Evolutionary conservation across 2,797 vertebrate species (phyloP), one percentile per base, ranked within the genome.

Genomic region (Etheostoma perlongum): DNA sequence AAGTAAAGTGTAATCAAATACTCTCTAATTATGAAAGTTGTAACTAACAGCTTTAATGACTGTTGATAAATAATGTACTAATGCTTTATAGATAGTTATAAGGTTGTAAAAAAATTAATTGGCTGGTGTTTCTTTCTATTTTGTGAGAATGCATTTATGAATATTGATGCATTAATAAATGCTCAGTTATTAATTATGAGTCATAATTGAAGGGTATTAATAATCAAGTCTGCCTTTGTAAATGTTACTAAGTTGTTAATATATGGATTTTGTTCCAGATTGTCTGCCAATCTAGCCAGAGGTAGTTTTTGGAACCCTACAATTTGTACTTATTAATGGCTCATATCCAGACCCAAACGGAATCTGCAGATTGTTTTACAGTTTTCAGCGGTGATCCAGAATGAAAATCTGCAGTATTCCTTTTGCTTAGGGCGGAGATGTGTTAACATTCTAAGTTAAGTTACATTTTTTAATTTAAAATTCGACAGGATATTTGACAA

Each of bases 11-110:
- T 30, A 30, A 6, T 5, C 30, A 23, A 81, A 48, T 18, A 10
- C 18, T 53, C 69, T 76, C 42, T 58, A 25, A 65, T 54, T 36
- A 15, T 21, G 61, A 48, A 48, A 42, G 18, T 72, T 76, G 60
- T 49, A 68, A 51, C 47, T 4, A 25, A 44, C 55, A 4, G 63
- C 14, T 67, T 67, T 53, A 73, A 33, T 66, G 54, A 73, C 64
- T 44, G 67, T 47, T 40, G 21, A 72, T 44, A 21, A 42, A 62
- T 49, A 8, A n/a, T 60, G 18, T 52, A 18, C 51, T 18, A 12
- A 58, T 59, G 6, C 6, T 25, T 61, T 36, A 36, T 2, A 36
- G 33, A 36, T 36, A 36, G 30, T 33, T 33, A 8, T 33, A 33
- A 7, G 51, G 21, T 55, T 48, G 18, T 36, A 25, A 67, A 52